Conservation (phyloP, 2,888 invertebrate species). For the Trimorus sp. region DNA sequence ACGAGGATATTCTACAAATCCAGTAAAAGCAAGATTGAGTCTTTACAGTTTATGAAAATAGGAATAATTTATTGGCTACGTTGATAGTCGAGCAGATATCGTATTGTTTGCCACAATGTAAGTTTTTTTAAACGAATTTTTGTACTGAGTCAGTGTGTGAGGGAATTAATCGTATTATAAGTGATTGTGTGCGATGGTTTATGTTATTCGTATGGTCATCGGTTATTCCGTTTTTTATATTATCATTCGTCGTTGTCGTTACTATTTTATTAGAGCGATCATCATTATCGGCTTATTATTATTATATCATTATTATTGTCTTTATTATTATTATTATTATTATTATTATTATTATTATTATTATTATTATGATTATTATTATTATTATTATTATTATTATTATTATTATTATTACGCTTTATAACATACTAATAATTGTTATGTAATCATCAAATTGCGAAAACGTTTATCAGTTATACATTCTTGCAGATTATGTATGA, state of each 20-base stretch:
- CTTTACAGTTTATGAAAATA: slow-evolving; percentile 76
- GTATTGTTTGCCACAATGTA: slow-evolving; percentile 74
- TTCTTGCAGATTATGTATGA: too few species aligned
- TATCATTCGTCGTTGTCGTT: slow-evolving; percentile 62
- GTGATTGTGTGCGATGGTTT: slow-evolving; percentile 74
- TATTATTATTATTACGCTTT: not conserved
- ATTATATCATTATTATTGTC: not conserved
- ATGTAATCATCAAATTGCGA: too few species aligned
- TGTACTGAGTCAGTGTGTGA: slow-evolving; percentile 73
- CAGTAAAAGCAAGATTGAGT: slow-evolving; percentile 75
- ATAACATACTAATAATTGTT: too few species aligned
- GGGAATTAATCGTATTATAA: slow-evolving; percentile 76
- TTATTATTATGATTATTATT: too few species aligned
- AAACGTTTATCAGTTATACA: too few species aligned
- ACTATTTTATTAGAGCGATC: slow-evolving; percentile 52
- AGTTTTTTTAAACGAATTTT: slow-evolving; percentile 74
- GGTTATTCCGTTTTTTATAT: slow-evolving; percentile 61
- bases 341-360: slow-evolving; percentile 68
- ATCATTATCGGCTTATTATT: too few species aligned
- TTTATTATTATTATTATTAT: slow-evolving; percentile 22
- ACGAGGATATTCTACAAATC: slow-evolving; percentile 74
- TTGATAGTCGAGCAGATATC: slow-evolving; percentile 75
- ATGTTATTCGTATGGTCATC: slow-evolving; percentile 56
- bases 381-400: slow-evolving; percentile 65
- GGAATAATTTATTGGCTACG: slow-evolving; percentile 78